Percentiles rank a stretch among this genome's conserved stretches.
phyloP scores from a whole-genome alignment of 2,888 invertebrate genomes.

The Colletes collaris region DNA sequence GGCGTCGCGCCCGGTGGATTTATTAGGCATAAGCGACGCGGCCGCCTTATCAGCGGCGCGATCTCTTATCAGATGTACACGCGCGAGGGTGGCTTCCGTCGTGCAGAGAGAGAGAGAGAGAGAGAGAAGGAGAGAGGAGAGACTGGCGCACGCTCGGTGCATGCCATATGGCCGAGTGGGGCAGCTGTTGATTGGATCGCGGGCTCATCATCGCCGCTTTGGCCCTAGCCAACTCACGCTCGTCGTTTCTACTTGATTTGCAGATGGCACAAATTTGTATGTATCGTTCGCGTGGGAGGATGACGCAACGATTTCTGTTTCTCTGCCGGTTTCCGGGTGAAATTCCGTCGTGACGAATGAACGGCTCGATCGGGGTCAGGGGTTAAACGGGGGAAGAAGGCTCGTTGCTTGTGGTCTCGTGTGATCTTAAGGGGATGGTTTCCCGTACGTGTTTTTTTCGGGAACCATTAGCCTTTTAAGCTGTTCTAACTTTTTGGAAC shows the following conservation, averaged over 20 bases:
- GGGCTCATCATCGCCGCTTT: conserved; percentile 67
- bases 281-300: conserved; percentile 56
- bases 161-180: conserved; percentile 78
- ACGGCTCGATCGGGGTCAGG: background rate
- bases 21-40: conserved; percentile 59
- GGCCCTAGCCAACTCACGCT: conserved; percentile 65
- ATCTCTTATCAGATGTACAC: conserved; percentile 75
- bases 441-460: too few species aligned
- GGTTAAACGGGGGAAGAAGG: background rate
- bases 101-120: conserved; percentile 17
- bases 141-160: conserved; percentile 60
- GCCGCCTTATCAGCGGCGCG: conserved; percentile 69
- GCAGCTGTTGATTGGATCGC: conserved; percentile 75
- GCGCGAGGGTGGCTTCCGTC: conserved; percentile 68
- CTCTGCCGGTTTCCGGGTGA: background rate
- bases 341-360: conserved; percentile 42
- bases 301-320: conserved; percentile 55
- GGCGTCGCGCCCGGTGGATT: conserved; percentile 53
- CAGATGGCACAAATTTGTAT: conserved; percentile 68
- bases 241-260: conserved; percentile 70
- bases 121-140: conserved; percentile 13
- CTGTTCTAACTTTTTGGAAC: too few species aligned
- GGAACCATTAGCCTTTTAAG: too few species aligned
- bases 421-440: too few species aligned
- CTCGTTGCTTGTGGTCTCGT: background rate